Conservation (phyloP, 1,140 invertebrate species). For the Aphelenchoides besseyi region DNA sequence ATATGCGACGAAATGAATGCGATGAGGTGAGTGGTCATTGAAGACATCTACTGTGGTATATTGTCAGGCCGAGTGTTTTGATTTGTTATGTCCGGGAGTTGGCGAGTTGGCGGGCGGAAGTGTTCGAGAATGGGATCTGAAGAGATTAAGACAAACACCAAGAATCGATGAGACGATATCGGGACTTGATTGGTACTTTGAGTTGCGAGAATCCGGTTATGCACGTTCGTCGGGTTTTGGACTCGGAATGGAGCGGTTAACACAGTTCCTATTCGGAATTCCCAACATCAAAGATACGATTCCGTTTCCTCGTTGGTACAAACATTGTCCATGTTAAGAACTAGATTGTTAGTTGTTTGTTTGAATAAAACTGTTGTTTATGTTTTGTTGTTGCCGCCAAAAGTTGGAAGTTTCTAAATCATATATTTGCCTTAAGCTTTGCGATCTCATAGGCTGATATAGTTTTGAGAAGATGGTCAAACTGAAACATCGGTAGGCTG, state of each 20-base stretch:
- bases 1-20: constrained; percentile 74
- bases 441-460: too few relatives aligned
- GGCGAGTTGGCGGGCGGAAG: constrained; percentile 91
- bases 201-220: constrained; percentile 81
- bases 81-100: constrained; percentile 79
- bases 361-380: constrained; percentile 13
- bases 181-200: constrained; percentile 72
- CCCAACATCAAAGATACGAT: constrained; percentile 86
- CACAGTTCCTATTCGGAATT: constrained; percentile 77
- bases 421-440: too few relatives aligned
- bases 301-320: constrained; percentile 87
- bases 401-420: background rate
- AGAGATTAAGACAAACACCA: constrained; percentile 63
- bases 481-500: constrained; percentile 25
- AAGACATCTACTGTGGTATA: constrained; percentile 7
- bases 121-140: constrained; percentile 76
- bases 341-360: constrained; percentile 25
- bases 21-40: constrained; percentile 67
- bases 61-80: constrained; percentile 69
- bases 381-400: background rate
- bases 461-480: constrained; percentile 25
- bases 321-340: constrained; percentile 70
- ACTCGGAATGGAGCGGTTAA: constrained; percentile 84
- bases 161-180: constrained; percentile 29
- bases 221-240: constrained; percentile 88